Evolutionary conservation across 2,888 invertebrate genomes (phyloP).

Genomic region (Drosophila ustulata): DNA sequence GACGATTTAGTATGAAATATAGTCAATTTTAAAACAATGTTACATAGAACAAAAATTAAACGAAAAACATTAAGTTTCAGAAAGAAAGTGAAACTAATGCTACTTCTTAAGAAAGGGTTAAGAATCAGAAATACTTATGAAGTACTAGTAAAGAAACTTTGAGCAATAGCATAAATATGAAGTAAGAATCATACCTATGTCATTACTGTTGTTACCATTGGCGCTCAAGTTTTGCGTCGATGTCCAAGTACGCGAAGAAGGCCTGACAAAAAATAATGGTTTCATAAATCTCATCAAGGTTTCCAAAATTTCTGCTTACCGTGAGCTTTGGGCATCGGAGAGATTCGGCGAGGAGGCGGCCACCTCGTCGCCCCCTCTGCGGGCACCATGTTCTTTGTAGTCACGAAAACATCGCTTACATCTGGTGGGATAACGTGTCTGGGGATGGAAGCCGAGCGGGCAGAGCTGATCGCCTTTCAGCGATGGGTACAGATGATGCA

Average conservation of each 20-base stretch:
- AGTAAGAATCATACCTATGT: constrained; percentile 79
- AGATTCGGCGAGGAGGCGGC: constrained; percentile 92
- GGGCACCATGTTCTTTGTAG: constrained; percentile 95
- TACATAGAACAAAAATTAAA: constrained; percentile 1
- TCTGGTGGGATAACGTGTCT: constrained; percentile 96
- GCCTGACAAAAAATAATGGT: constrained; percentile 55
- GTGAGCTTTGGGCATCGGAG: constrained; percentile 88
- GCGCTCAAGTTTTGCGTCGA: constrained; percentile 89
- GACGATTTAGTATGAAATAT: constrained; percentile 3
- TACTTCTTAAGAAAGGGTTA: constrained; percentile 7
- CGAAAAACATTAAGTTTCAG: not conserved
- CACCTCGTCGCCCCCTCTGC: constrained; percentile 90
- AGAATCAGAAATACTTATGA: not conserved
- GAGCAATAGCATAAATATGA: not conserved
- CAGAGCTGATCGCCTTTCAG: constrained; percentile 94
- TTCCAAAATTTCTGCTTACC: constrained; percentile 82
- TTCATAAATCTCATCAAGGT: not conserved
- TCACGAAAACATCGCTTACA: constrained; percentile 97
- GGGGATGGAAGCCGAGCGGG: constrained; percentile 96
- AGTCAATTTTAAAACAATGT: constrained; percentile 1
- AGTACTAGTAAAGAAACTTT: not conserved
- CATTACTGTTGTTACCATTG: constrained; percentile 76
- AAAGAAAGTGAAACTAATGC: not conserved
- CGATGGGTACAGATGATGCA: constrained; percentile 85
- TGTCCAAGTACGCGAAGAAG: constrained; percentile 89